Conservation (phyloP, 2,113 vertebrate genomes). For the Podiceps cristatus region DNA sequence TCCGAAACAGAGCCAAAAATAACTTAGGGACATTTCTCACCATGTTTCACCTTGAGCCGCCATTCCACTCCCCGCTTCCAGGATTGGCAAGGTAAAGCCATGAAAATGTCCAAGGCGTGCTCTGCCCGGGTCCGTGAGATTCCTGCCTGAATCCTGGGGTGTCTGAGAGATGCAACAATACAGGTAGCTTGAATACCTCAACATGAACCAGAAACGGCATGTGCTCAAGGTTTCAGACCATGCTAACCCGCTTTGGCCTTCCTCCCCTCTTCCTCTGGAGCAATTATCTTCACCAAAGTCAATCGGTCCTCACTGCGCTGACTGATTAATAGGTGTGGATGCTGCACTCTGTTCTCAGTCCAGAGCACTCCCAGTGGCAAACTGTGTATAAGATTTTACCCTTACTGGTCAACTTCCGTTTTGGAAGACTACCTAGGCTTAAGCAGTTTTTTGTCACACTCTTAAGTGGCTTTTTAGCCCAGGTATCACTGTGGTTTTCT, state of each 20-base stretch:
- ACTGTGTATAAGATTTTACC: neutral
- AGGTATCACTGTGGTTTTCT: conserved; percentile 60
- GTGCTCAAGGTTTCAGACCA: conserved; percentile 55
- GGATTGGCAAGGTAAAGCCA: neutral
- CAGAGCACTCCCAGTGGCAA: conserved; percentile 29
- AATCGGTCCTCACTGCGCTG: neutral
- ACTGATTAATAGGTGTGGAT: neutral
- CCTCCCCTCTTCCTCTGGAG: neutral
- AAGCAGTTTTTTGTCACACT: conserved; percentile 19
- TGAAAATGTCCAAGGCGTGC: neutral
- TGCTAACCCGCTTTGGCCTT: conserved; percentile 59
- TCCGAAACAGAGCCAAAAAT: neutral
- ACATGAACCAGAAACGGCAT: neutral
- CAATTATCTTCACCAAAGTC: conserved; percentile 38
- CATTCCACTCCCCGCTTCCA: neutral
- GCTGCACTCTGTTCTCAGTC: conserved; percentile 4
- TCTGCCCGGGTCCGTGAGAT: neutral
- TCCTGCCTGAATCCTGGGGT: neutral
- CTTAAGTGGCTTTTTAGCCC: conserved; percentile 27
- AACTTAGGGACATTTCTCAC: neutral
- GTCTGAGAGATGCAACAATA: conserved; percentile 1
- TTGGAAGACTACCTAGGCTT: conserved; percentile 44
- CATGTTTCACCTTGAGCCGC: neutral
- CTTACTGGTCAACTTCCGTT: neutral
- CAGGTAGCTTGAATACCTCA: conserved; percentile 58